phyloP scores from a whole-genome alignment of 2,797 vertebrate genomes.

The Monodelphis domestica region DNA sequence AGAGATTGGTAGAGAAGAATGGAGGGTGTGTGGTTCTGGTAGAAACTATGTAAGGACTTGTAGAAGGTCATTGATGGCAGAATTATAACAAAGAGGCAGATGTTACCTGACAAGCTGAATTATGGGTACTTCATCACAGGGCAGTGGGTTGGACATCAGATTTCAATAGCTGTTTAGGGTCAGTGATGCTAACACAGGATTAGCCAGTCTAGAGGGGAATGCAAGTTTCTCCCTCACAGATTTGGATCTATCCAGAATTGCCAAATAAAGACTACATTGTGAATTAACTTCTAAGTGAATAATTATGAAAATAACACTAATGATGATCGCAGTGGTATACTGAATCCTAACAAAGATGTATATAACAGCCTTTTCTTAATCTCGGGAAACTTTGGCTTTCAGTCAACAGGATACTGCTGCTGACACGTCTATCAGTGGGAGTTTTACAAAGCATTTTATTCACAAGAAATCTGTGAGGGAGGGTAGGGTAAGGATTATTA shows the following conservation, averaged over 20 bases:
- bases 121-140: background rate
- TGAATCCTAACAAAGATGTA: background rate
- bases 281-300: slow-evolving; percentile 30
- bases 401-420: too few relatives aligned
- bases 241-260: background rate
- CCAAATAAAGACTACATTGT: slow-evolving; percentile 31
- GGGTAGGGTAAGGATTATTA: background rate
- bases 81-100: background rate
- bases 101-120: background rate
- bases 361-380: background rate
- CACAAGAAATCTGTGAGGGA: background rate
- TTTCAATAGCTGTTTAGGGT: background rate
- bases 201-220: background rate
- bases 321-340: background rate
- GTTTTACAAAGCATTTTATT: background rate
- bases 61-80: background rate
- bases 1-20: background rate
- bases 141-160: background rate
- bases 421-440: too few relatives aligned
- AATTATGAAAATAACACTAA: background rate
- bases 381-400: background rate
- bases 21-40: background rate
- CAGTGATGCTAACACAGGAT: background rate
- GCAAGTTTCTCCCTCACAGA: background rate
- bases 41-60: background rate